A percentile compares a stretch with the other conserved stretches of the same genome.
Conservation (phyloP, 2,797 vertebrate species). For the Thaleichthys pacificus region DNA sequence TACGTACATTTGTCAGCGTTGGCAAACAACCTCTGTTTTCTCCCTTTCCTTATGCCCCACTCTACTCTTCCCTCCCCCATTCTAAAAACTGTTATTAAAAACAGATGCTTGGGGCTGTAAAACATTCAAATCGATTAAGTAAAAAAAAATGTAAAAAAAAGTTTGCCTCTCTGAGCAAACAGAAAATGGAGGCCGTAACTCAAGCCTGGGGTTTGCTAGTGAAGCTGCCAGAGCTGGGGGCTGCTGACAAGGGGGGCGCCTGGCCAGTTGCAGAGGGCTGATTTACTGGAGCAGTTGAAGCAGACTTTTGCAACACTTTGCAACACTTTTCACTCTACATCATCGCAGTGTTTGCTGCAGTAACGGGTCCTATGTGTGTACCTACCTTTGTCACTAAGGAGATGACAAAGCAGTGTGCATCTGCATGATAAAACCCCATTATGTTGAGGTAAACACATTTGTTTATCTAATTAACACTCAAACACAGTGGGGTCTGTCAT, state of each 20-base stretch:
- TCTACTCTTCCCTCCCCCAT: conserved; percentile 20
- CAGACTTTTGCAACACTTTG: conserved; percentile 25
- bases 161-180: conserved; percentile 48
- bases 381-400: conserved; percentile 18
- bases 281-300: conserved; percentile 51
- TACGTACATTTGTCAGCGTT: conserved; percentile 26
- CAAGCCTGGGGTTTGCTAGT: conserved; percentile 50
- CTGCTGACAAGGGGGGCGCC: conserved; percentile 44
- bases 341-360: conserved; percentile 35
- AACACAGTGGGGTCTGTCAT: neutral
- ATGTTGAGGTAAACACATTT: neutral
- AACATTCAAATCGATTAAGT: conserved; percentile 59
- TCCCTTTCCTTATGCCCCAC: conserved; percentile 25
- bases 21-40: conserved; percentile 29
- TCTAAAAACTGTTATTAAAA: conserved; percentile 56
- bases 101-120: conserved; percentile 49
- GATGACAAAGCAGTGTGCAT: neutral
- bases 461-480: neutral
- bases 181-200: conserved; percentile 65
- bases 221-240: conserved; percentile 31
- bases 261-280: conserved; percentile 39
- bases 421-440: neutral
- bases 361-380: conserved; percentile 21
- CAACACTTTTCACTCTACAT: neutral
- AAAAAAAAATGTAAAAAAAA: conserved; percentile 18